Conservation (phyloP, 1,140 invertebrate genomes). For the Harpegnathos saltator region DNA sequence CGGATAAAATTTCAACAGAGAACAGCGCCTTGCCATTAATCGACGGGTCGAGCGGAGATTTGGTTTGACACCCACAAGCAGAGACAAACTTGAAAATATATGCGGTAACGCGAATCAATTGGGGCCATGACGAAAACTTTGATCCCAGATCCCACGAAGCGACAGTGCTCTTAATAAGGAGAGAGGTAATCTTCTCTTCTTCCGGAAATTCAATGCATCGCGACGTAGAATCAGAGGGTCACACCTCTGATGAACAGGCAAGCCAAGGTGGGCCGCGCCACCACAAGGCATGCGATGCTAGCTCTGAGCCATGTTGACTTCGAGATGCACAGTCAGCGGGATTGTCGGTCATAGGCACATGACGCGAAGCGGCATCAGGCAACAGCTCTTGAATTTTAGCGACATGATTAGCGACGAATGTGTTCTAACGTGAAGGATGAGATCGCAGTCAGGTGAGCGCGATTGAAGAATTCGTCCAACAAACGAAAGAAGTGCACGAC, state of each 20-base stretch:
- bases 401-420: constrained; percentile 18
- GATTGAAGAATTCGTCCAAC: too few relatives aligned
- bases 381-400: background rate
- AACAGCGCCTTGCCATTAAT: too few relatives aligned
- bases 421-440: background rate
- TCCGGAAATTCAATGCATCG: background rate
- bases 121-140: too few relatives aligned
- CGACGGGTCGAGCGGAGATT: too few relatives aligned
- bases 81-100: too few relatives aligned
- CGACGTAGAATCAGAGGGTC: background rate
- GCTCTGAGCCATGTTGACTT: background rate
- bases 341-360: background rate
- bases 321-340: background rate
- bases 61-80: too few relatives aligned
- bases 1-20: background rate
- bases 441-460: background rate
- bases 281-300: background rate
- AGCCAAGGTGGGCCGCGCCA: background rate
- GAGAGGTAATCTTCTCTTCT: background rate
- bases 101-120: too few relatives aligned
- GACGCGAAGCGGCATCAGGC: background rate
- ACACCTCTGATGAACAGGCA: background rate
- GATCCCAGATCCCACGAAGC: too few relatives aligned
- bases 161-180: background rate
- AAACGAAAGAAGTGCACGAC: background rate